Evolutionary conservation across 2,113 vertebrate species (phyloP), one percentile per base, ranked within the genome.

Genomic region (Tragelaphus scriptus): DNA sequence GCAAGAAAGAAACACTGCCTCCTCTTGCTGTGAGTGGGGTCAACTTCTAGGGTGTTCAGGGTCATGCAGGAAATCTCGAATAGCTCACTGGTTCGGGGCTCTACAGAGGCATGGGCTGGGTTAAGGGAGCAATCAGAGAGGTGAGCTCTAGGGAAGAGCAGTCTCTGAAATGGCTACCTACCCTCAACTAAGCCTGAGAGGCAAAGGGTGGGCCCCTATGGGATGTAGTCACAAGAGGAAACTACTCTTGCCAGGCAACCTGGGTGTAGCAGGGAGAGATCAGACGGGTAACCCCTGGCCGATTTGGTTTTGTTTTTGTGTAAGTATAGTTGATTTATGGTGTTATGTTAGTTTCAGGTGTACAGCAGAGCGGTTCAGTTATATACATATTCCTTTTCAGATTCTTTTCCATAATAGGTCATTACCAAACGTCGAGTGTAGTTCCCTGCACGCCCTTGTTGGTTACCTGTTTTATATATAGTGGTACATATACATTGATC

Each of bases 41-140:
- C 30, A 9, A 9, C 17, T 3, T 5, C 25, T 1, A 23, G n/a
- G 80, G 53, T 0, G 0, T 19, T 25, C 53, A 15, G 63, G 26
- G 55, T 10, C 14, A 6, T 2, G 55, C 63, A 17, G 80, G 55
- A 75, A 26, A 17, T 30, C 23, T 1, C 12, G 7, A 58, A 21
- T 2, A 23, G 23, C 32, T 9, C 16, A 55, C 47, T 5, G 68
- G 32, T 19, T 30, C 47, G 0, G 40, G 95, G 30, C 68, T 30
- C 5, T 21, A 23, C 49, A 9, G 15, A 51, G 55, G 3, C 49
- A 12, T 12, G 68, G 55, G 11, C 7, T 0, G 68, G 28, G 10
- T 28, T 13, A 65, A 14, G 25, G 75, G n/a, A 44, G 56, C 32
- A 17, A 2, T 7, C 49, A 55, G 81, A 58, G 56, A 30, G 2